Percentiles rank a stretch among this genome's conserved stretches.
These are phyloP conservation scores for Chrysocyon brachyurus DNA, from an alignment of 2,797 vertebrate species.

Conservation along the genomic window DNA sequence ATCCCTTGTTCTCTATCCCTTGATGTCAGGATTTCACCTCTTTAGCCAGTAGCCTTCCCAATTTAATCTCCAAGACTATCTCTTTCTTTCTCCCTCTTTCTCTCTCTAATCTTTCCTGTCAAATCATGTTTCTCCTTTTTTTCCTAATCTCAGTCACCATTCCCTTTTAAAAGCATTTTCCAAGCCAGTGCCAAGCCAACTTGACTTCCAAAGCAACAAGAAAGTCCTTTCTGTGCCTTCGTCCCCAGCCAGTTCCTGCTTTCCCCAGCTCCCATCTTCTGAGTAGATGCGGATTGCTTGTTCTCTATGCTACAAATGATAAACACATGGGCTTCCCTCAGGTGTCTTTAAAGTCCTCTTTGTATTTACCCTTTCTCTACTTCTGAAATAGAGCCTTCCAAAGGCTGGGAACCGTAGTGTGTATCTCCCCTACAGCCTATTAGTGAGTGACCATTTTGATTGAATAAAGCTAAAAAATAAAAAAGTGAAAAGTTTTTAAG, in stretches of 20 bases:
- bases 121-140: neutral
- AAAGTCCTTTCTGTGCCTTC: neutral
- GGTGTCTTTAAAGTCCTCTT: neutral
- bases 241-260: too few relatives aligned
- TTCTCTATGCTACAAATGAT: neutral
- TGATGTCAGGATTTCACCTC: neutral
- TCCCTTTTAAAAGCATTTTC: neutral
- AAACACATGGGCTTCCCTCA: neutral
- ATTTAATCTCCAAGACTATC: neutral
- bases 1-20: neutral
- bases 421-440: neutral
- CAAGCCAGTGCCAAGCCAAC: neutral
- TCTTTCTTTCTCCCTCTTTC: neutral
- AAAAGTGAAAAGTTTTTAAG: neutral
- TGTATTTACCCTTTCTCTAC: neutral
- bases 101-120: neutral
- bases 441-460: neutral
- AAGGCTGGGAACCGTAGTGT: neutral
- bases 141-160: neutral
- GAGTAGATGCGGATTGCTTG: neutral
- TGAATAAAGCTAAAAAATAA: conserved; percentile 8
- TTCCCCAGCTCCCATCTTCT: neutral
- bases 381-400: neutral
- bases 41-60: neutral
- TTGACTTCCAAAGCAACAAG: neutral